Evolutionary conservation across 2,888 invertebrate genomes (phyloP).

Genomic region (Erebia palarica): DNA sequence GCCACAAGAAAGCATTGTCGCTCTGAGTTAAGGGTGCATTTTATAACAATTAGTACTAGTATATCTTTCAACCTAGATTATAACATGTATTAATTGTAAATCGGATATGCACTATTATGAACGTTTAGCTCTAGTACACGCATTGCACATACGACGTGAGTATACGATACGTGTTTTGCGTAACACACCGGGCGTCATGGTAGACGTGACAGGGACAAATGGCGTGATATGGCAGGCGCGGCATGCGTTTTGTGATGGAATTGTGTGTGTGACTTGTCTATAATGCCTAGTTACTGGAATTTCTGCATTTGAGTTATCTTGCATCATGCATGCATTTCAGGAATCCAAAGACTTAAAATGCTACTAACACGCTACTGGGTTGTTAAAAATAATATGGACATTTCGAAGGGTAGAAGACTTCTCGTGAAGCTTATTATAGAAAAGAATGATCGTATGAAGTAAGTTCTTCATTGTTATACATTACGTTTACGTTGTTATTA

Average conservation of each 20-base stretch:
- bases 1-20: too few relatives aligned
- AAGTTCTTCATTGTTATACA: too few relatives aligned
- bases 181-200: conserved; percentile 60
- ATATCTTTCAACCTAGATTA: too few relatives aligned
- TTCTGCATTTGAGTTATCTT: conserved; percentile 1
- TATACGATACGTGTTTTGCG: conserved; percentile 33
- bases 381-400: too few relatives aligned
- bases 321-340: not conserved
- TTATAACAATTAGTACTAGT: too few relatives aligned
- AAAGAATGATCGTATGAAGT: too few relatives aligned
- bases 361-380: too few relatives aligned
- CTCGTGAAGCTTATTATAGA: too few relatives aligned
- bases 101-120: not conserved
- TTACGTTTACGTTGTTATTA: too few relatives aligned
- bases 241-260: conserved; percentile 65
- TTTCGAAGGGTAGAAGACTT: too few relatives aligned
- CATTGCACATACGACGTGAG: not conserved
- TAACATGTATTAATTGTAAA: too few relatives aligned
- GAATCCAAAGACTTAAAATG: not conserved
- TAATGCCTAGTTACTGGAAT: conserved; percentile 1
- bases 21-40: too few relatives aligned
- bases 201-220: conserved; percentile 69
- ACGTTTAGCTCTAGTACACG: not conserved
- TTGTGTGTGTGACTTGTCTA: conserved; percentile 55
- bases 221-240: conserved; percentile 58